These are phyloP conservation scores for Lasioglossum malachurum DNA, from an alignment of 2,888 invertebrate species.

Conservation along the genomic window DNA sequence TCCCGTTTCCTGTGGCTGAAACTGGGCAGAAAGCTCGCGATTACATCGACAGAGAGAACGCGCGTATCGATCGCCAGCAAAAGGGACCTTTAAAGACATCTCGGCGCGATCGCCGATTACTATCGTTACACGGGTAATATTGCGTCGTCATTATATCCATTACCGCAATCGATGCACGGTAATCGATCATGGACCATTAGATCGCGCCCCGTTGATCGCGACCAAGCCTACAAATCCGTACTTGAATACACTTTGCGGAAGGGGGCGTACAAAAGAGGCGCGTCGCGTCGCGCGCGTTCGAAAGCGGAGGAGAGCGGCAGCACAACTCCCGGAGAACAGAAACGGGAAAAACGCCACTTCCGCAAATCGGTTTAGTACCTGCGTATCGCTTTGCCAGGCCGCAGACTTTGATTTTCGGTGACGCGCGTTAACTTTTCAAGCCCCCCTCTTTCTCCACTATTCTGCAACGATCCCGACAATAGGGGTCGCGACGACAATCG, in stretches of 20 bases:
- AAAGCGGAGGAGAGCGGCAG: background rate
- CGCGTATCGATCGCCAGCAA: slow-evolving; percentile 21
- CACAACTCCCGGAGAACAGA: background rate
- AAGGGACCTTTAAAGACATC: slow-evolving; percentile 38
- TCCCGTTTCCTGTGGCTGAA: background rate
- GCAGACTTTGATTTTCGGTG: slow-evolving; percentile 46
- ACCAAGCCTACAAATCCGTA: slow-evolving; percentile 59
- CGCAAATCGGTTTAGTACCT: slow-evolving; percentile 40
- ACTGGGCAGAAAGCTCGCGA: slow-evolving; percentile 18
- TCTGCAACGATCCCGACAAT: slow-evolving; percentile 43
- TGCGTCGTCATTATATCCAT: slow-evolving; percentile 51
- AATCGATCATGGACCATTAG: slow-evolving; percentile 67
- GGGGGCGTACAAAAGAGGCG: slow-evolving; percentile 49
- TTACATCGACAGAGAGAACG: slow-evolving; percentile 19
- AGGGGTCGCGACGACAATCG: slow-evolving; percentile 62
- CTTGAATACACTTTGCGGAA: slow-evolving; percentile 47
- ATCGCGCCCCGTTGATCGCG: slow-evolving; percentile 58
- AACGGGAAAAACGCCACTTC: slow-evolving; percentile 1
- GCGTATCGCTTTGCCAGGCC: slow-evolving; percentile 27
- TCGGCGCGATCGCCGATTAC: slow-evolving; percentile 33
- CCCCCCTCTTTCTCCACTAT: slow-evolving; percentile 24
- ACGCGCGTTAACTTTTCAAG: slow-evolving; percentile 72
- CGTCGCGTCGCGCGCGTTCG: background rate
- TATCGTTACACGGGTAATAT: slow-evolving; percentile 48
- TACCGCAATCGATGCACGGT: slow-evolving; percentile 45